These are phyloP conservation scores for Xenus cinereus DNA, from an alignment of 2,113 vertebrate species.

Conservation along the genomic window DNA sequence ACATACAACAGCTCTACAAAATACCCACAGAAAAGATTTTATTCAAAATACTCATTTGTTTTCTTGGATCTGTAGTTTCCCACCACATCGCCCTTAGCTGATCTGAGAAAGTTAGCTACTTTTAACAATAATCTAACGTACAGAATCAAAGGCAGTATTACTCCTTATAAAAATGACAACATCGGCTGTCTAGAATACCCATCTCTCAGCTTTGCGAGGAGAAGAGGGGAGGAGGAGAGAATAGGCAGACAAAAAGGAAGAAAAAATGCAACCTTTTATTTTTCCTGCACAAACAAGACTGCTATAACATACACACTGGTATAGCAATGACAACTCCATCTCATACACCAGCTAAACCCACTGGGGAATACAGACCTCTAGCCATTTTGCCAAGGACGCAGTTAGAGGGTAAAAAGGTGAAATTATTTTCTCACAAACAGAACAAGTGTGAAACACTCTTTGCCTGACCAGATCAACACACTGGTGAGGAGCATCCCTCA, in stretches of 20 bases:
- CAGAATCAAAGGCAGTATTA: not conserved
- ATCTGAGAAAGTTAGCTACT: not conserved
- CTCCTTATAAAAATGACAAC: not conserved
- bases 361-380: not conserved
- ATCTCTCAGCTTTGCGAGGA: not conserved
- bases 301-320: not conserved
- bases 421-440: not conserved
- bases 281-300: not conserved
- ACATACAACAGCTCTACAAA: not conserved
- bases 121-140: not conserved
- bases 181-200: not conserved
- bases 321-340: not conserved
- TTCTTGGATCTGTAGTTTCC: not conserved
- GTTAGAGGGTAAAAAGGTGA: not conserved
- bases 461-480: not conserved
- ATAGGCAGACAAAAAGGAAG: not conserved
- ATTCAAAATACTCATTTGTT: not conserved
- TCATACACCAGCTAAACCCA: not conserved
- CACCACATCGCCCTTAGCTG: not conserved
- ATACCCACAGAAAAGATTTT: not conserved
- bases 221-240: not conserved
- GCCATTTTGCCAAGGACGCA: not conserved
- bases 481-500: rapidly evolving
- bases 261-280: not conserved
- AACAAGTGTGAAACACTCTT: not conserved